Percentiles rank a stretch among this genome's conserved stretches.
Conservation (phyloP, 2,113 vertebrate species). For the Hepsetus odoe region DNA sequence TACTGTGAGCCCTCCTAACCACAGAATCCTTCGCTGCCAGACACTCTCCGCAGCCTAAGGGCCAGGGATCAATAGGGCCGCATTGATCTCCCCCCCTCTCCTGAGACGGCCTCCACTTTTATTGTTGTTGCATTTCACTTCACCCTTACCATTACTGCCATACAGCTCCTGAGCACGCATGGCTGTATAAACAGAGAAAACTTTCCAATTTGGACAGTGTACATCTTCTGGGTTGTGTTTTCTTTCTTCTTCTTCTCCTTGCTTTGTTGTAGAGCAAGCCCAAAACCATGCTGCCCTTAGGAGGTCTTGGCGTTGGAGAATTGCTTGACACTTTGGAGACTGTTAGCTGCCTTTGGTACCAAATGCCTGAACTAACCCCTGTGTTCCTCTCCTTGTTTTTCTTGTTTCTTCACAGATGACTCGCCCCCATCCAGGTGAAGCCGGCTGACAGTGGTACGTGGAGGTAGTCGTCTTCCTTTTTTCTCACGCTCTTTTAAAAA, state of each 20-base stretch:
- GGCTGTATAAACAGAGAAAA: conserved; percentile 33
- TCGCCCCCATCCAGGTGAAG: conserved; percentile 99
- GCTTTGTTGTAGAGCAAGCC: neutral
- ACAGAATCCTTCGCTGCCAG: conserved; percentile 76
- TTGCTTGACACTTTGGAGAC: conserved; percentile 44
- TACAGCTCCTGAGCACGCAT: conserved; percentile 20
- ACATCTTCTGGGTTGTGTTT: conserved; percentile 36
- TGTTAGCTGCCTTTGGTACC: conserved; percentile 44
- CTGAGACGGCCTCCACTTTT: conserved; percentile 75
- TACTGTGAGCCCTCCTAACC: conserved; percentile 77
- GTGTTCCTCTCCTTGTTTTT: conserved; percentile 37
- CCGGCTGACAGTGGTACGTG: conserved; percentile 98
- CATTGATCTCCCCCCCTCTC: conserved; percentile 75
- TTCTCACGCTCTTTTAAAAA: conserved; percentile 57
- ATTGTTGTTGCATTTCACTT: conserved; percentile 71
- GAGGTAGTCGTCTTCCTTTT: conserved; percentile 92
- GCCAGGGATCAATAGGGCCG: conserved; percentile 76
- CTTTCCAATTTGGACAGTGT: conserved; percentile 31
- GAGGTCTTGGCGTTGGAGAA: conserved; percentile 50
- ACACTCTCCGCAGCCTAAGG: conserved; percentile 73
- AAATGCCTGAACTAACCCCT: conserved; percentile 57
- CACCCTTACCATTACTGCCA: conserved; percentile 30
- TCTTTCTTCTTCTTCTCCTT: conserved; percentile 2
- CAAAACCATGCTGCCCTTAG: neutral
- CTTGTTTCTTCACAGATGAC: conserved; percentile 86